These are phyloP conservation scores for Dendroctonus ponderosae DNA, from an alignment of 1,140 invertebrate species.

Conservation along the genomic window DNA sequence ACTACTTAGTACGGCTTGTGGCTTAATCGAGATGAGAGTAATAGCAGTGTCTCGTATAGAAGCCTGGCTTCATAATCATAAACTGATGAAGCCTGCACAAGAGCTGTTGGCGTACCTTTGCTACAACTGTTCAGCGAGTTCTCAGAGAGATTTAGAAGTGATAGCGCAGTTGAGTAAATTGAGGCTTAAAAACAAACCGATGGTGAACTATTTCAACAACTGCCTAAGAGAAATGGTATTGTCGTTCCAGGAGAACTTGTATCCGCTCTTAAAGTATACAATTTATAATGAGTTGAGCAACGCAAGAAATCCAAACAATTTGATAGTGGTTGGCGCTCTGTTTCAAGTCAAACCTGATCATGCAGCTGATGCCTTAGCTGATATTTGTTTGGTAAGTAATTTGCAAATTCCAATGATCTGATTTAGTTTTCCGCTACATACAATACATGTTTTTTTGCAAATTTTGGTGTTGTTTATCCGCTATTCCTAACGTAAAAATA, in stretches of 20 bases:
- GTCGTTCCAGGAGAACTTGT: constrained; percentile 78
- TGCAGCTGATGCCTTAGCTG: constrained; percentile 74
- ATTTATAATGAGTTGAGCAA: constrained; percentile 94
- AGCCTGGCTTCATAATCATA: constrained; percentile 94
- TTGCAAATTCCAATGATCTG: not conserved
- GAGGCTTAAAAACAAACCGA: constrained; percentile 88
- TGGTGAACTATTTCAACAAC: constrained; percentile 84
- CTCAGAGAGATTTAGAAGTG: constrained; percentile 83
- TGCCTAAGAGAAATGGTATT: constrained; percentile 80
- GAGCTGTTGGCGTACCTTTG: constrained; percentile 92
- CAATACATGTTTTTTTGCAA: not conserved
- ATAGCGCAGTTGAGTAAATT: constrained; percentile 88
- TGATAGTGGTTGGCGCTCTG: constrained; percentile 81
- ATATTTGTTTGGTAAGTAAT: constrained; percentile 66
- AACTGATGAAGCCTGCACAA: constrained; percentile 85
- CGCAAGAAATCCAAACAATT: constrained; percentile 90
- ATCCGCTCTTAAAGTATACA: constrained; percentile 85
- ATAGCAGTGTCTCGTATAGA: constrained; percentile 82
- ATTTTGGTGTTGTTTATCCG: not conserved
- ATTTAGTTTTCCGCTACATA: not conserved
- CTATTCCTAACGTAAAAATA: not conserved
- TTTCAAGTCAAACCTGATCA: constrained; percentile 78
- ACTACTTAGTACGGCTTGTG: constrained; percentile 79
- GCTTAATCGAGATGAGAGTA: constrained; percentile 81
- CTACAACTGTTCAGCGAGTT: constrained; percentile 79